phyloP scores from a whole-genome alignment of 2,797 vertebrate genomes.

The Orientallactaga sibirica region DNA sequence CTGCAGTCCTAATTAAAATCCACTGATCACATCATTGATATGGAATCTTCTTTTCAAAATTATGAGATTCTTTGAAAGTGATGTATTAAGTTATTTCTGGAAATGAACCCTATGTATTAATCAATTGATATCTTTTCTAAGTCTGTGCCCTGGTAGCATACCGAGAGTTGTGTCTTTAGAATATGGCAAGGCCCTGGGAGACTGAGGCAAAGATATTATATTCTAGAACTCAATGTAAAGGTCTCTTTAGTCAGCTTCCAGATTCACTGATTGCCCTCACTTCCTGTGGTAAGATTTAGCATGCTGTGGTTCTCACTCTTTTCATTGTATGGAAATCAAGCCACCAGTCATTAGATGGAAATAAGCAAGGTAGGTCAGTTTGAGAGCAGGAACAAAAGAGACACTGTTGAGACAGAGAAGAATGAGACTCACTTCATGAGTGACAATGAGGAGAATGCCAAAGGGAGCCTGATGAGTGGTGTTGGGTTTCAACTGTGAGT shows the following conservation, averaged over 20 bases:
- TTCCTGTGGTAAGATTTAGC: not conserved
- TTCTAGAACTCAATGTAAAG: not conserved
- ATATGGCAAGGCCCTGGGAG: not conserved
- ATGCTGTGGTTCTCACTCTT: not conserved
- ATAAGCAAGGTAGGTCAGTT: not conserved
- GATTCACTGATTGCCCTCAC: not conserved
- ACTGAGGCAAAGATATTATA: not conserved
- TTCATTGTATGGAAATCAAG: not conserved
- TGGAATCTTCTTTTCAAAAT: constrained; percentile 19
- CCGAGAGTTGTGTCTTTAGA: not conserved
- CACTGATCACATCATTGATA: not conserved
- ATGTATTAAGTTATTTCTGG: not conserved
- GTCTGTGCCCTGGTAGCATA: not conserved
- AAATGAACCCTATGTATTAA: not conserved
- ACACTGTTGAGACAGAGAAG: not conserved
- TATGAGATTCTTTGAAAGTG: not conserved
- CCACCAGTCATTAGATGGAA: not conserved
- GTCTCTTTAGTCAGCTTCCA: not conserved
- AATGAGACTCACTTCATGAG: not conserved
- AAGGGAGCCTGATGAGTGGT: rapidly evolving
- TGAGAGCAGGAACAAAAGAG: rapidly evolving
- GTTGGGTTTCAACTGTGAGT: not conserved
- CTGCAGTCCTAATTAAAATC: not conserved
- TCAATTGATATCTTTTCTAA: not conserved
- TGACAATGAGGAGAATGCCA: not conserved